Evolutionary conservation across 2,888 invertebrate species (phyloP), one percentile per base, ranked within the genome.

Genomic region (Glaucopsyche alexis): DNA sequence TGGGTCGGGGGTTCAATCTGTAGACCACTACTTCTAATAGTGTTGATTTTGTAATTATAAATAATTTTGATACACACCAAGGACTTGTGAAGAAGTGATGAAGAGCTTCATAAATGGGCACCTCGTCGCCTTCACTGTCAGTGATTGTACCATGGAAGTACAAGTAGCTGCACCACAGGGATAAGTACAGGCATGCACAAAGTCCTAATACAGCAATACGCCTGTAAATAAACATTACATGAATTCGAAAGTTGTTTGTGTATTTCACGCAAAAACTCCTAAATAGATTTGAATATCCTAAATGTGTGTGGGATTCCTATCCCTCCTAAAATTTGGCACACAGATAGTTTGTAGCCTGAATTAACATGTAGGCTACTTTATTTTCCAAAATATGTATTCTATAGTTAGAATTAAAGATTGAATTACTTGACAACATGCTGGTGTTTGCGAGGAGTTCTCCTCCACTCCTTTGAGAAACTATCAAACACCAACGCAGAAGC

Each of bases 51-150:
- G 40, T 40, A 42, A 4, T 29, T 65, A 8, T 66, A n/a, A 9
- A 9, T 5, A 3, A 42, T 16, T 8, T 66, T 45, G 0, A 45
- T 16, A 13, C 19, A 88, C 77, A 95, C 95, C 94, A 96, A 78
- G 97, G 97, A 5, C 97, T 97, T 7, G 97, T 97, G 80, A 98
- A 95, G 87, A 99, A 97, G 85, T 99, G 97, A 79, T 96, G 95
- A 0, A 98, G 80, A 0, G 98, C 98, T 84, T 98, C 98, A 75
- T 97, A 96, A 3, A 98, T 93, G 49, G 97, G 97, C 14, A 98
- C 95, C 83, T 97, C 96, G 76, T 98, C 97, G 0, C 98, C 98
- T 75, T 97, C 95, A 77, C 95, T 95, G 85, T 98, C 97, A 0
- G 96, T 96, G 72, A 98, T 94, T 75, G 96, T 96, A 14, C 97